Base-by-base conservation (phyloP, 2,113 vertebrate species). In the Burhinus bistriatus region DNA sequence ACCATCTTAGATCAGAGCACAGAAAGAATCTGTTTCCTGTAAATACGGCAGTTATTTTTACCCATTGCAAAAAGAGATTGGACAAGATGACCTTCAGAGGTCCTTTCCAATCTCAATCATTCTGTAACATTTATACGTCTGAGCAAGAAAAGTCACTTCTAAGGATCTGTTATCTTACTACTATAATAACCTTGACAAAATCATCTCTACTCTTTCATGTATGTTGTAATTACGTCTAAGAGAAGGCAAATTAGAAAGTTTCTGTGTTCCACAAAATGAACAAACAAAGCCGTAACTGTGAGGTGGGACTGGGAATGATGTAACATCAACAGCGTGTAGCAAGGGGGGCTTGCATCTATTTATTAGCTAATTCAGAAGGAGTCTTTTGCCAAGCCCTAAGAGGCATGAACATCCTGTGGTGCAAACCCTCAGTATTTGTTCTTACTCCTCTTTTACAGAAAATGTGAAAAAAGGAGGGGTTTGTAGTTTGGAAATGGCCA, bases 301-400 rank as follows among this genome's bases (percentile, higher is more conserved):
- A 79, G 22, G 40, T 49, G 45, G 17, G 20, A 55, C 51, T 58
- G 51, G 64, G 47, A 70, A 38, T 23, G n/a, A 17, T 47, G 12
- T 11, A 47, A 36, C 9, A 34, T 10, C 47, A 78, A 42, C 27
- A 54, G 58, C 61, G 8, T 22, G 34, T 59, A 65, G 54, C 0
- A 2, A 66, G 36, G 0, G 1, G 32, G 3, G 5, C 7, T 59
- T 69, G 77, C 23, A 58, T 6, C 23, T 47, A 5, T 54, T 62
- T 77, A 59, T 83, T 38, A 21, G 27, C 27, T 59, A 22, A 73
- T 69, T 91, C 38, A 45, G 47, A 64, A 42, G 25, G 3, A 65
- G 6, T 21, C 11, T 64, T 89, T 26, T 27, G 29, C 36, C 25
- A 90, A 26, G 12, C 19, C 10, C 27, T 51, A 45, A 27, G 14